Percentiles rank a stretch among this genome's conserved stretches.
These are phyloP conservation scores for Parnassius mnemosyne DNA, from an alignment of 2,888 invertebrate genomes.

Conservation along the genomic window DNA sequence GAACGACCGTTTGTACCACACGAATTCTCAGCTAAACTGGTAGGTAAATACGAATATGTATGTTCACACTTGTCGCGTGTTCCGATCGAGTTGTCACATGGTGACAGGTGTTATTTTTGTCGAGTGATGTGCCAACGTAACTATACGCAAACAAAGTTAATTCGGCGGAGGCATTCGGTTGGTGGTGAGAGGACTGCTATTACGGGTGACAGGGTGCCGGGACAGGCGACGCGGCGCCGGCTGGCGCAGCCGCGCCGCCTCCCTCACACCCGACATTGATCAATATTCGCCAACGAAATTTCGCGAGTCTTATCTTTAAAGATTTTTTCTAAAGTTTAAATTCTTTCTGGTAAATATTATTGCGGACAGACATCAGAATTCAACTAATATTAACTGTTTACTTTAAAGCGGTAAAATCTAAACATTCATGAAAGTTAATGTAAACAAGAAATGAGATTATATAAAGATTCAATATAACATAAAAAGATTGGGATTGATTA, in stretches of 20 bases:
- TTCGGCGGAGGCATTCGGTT: slow-evolving; percentile 46
- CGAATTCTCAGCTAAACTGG: slow-evolving; percentile 6
- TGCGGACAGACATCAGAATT: neutral
- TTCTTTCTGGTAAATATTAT: neutral
- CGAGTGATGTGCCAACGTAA: slow-evolving; percentile 46
- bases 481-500: neutral
- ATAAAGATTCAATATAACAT: slow-evolving; percentile 3
- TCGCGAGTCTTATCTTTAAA: slow-evolving; percentile 14
- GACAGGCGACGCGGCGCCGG: slow-evolving; percentile 34
- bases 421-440: slow-evolving; percentile 5
- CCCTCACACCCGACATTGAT: slow-evolving; percentile 25
- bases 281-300: slow-evolving; percentile 27
- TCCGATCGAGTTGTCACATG: slow-evolving; percentile 12
- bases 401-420: slow-evolving; percentile 1
- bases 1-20: slow-evolving; percentile 6
- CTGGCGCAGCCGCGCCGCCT: slow-evolving; percentile 38
- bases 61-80: slow-evolving; percentile 19
- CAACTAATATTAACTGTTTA: slow-evolving; percentile 1
- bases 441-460: slow-evolving; percentile 2
- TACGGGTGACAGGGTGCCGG: slow-evolving; percentile 39
- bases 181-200: slow-evolving; percentile 37
- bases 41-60: slow-evolving; percentile 12
- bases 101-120: slow-evolving; percentile 52
- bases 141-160: slow-evolving; percentile 71
- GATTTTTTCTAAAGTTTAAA: slow-evolving; percentile 7